phyloP scores from a whole-genome alignment of 2,888 invertebrate genomes.

The Eudasyphora cyanicolor region DNA sequence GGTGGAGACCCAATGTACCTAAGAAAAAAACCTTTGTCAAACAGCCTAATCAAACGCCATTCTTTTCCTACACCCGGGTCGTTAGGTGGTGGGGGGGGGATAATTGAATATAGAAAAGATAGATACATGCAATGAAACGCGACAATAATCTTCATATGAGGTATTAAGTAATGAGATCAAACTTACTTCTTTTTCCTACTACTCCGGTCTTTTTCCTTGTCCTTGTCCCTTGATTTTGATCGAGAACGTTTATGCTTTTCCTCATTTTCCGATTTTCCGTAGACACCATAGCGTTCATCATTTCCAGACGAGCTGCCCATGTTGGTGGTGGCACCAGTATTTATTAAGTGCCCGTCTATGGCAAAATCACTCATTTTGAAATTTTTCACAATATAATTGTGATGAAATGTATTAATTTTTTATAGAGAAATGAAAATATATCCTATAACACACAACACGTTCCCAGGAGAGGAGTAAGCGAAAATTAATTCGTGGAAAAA shows the following conservation, averaged over 20 bases:
- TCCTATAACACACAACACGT: neutral
- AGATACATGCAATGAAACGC: too few relatives aligned
- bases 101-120: too few relatives aligned
- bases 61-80: too few relatives aligned
- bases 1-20: too few relatives aligned
- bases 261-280: slow-evolving; percentile 5
- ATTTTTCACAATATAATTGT: neutral
- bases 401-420: neutral
- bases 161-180: too few relatives aligned
- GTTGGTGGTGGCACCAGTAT: slow-evolving; percentile 36
- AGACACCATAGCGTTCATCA: slow-evolving; percentile 70
- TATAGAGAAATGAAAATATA: slow-evolving; percentile 22
- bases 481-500: neutral
- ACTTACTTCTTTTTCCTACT: slow-evolving; percentile 70
- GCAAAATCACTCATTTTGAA: slow-evolving; percentile 49
- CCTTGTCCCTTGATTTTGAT: slow-evolving; percentile 70
- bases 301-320: slow-evolving; percentile 66
- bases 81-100: too few relatives aligned
- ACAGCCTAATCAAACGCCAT: too few relatives aligned
- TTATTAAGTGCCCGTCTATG: too few relatives aligned
- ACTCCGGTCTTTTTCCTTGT: slow-evolving; percentile 70
- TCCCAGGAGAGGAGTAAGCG: too few relatives aligned
- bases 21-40: too few relatives aligned
- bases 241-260: slow-evolving; percentile 70
- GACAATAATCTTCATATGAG: too few relatives aligned